Evolutionary conservation across 2,113 vertebrate genomes (phyloP).

Genomic region (Mastomys coucha): DNA sequence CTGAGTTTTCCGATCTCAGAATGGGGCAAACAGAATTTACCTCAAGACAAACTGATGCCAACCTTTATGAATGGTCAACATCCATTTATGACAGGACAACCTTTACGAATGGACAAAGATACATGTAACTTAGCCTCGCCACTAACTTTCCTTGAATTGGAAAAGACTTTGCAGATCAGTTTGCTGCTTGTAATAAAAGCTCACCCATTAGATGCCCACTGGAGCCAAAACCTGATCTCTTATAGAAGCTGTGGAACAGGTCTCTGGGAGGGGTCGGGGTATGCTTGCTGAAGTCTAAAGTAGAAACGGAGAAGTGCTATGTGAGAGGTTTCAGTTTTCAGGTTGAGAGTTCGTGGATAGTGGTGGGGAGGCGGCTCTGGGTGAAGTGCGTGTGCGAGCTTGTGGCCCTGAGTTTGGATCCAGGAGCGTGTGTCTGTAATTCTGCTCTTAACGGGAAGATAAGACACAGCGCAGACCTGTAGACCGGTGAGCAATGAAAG

Average conservation of each 20-base stretch:
- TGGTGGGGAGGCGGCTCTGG: neutral
- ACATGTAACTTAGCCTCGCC: neutral
- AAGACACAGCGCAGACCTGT: neutral
- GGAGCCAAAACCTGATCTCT: neutral
- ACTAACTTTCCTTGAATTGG: neutral
- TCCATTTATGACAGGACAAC: neutral
- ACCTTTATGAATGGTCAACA: neutral
- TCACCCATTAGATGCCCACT: neutral
- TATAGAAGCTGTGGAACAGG: neutral
- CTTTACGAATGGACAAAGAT: neutral
- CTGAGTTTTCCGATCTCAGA: slow-evolving; percentile 1
- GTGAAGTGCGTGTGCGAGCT: neutral
- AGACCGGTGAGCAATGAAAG: no score
- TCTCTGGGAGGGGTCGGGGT: neutral
- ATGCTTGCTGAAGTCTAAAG: neutral
- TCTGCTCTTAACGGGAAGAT: neutral
- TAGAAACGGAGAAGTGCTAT: neutral
- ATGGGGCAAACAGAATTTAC: neutral
- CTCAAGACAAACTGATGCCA: neutral
- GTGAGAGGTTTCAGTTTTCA: slow-evolving; percentile 1
- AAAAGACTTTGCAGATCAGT: neutral
- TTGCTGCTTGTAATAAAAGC: neutral
- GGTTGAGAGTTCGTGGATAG: neutral
- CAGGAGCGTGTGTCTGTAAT: neutral
- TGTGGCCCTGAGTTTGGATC: neutral